Evolutionary conservation across 2,797 vertebrate genomes (phyloP).

Genomic region (Discoglossus pictus): DNA sequence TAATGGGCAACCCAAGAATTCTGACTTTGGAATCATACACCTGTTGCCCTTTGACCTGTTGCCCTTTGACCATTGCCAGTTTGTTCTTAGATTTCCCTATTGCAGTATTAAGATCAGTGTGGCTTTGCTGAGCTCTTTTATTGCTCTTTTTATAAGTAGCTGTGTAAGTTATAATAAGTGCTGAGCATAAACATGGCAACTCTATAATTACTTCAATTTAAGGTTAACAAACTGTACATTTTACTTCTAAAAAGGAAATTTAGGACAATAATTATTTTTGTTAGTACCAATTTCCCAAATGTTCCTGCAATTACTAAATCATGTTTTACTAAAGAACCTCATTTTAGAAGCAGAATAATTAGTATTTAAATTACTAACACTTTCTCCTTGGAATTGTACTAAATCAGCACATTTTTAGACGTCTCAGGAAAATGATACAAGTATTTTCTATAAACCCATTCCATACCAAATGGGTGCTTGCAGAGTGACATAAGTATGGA

Average conservation of each 20-base stretch:
- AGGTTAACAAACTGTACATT: slow-evolving; percentile 10
- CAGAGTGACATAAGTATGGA: too few relatives aligned
- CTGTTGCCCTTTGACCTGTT: too few relatives aligned
- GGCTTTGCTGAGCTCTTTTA: too few relatives aligned
- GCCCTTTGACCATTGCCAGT: too few relatives aligned
- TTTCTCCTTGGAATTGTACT: slow-evolving; percentile 8
- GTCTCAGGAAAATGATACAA: background rate
- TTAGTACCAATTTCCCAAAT: slow-evolving; percentile 21
- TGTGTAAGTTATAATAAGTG: background rate
- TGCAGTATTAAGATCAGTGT: too few relatives aligned
- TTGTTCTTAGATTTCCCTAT: too few relatives aligned
- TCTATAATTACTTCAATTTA: slow-evolving; percentile 4
- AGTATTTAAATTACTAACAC: slow-evolving; percentile 26
- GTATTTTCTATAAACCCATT: too few relatives aligned
- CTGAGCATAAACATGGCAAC: background rate
- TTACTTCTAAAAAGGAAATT: slow-evolving; percentile 2
- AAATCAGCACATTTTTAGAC: slow-evolving; percentile 2
- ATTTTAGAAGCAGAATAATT: slow-evolving; percentile 18
- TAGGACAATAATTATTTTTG: slow-evolving; percentile 9
- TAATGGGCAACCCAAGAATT: too few relatives aligned
- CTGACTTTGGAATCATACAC: too few relatives aligned
- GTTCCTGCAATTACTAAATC: slow-evolving; percentile 26
- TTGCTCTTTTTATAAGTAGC: too few relatives aligned
- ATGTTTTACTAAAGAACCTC: slow-evolving; percentile 22
- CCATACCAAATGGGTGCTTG: too few relatives aligned